Conservation (phyloP, 2,113 vertebrate species). For the Pseudopipra pipra region DNA sequence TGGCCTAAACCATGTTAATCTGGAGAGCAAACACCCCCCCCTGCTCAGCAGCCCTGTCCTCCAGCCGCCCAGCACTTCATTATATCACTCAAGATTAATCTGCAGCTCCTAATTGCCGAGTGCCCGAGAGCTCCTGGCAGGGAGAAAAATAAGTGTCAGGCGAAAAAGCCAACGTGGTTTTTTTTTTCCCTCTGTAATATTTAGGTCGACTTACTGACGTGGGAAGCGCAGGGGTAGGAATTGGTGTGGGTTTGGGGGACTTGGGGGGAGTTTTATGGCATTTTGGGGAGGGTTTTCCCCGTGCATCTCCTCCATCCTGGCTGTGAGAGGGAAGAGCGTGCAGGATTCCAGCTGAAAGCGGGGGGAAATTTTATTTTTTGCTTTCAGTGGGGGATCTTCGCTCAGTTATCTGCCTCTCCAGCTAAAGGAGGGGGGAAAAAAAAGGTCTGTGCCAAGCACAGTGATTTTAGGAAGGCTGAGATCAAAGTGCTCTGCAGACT, state of each 20-base stretch:
- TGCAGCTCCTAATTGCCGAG: background rate
- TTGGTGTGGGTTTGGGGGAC: background rate
- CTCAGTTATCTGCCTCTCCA: background rate
- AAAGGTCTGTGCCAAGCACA: background rate
- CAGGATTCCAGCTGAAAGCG: background rate
- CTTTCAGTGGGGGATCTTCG: background rate
- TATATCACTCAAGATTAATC: slow-evolving; percentile 43
- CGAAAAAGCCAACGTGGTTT: background rate
- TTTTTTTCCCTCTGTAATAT: background rate
- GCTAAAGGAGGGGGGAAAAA: background rate
- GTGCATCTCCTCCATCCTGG: background rate
- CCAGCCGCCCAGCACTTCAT: background rate
- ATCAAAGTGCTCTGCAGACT: slow-evolving; percentile 5
- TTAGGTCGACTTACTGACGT: background rate
- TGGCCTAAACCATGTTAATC: background rate
- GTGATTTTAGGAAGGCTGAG: background rate
- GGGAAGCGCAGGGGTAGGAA: background rate
- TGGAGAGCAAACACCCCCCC: too few species aligned
- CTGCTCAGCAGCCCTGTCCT: background rate
- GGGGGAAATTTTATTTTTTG: background rate
- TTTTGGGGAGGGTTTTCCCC: background rate
- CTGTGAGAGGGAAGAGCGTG: background rate
- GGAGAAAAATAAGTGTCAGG: background rate
- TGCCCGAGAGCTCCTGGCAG: background rate
- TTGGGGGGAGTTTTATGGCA: accelerated